phyloP scores from a whole-genome alignment of 2,113 vertebrate genomes.

The Mesocricetus auratus region DNA sequence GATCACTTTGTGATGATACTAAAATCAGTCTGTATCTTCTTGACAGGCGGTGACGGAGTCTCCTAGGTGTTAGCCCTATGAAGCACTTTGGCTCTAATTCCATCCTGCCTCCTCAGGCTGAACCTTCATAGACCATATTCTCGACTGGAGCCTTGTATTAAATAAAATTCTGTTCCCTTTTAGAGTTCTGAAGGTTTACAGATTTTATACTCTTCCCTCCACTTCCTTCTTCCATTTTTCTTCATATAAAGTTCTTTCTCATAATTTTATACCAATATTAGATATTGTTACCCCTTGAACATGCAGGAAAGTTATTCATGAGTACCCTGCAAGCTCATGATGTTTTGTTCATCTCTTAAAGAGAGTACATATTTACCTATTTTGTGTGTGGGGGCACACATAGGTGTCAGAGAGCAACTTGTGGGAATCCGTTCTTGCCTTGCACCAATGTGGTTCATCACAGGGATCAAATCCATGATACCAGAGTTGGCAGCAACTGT shows the following conservation, averaged over 20 bases:
- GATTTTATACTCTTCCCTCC: not conserved
- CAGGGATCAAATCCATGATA: not conserved
- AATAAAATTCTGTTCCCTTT: not conserved
- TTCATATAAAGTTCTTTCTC: not conserved
- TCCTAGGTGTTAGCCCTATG: not conserved
- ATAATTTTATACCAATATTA: not conserved
- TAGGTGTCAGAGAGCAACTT: not conserved
- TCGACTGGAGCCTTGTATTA: not conserved
- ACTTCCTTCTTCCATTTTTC: not conserved
- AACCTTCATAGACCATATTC: accelerated
- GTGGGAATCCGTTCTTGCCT: not conserved
- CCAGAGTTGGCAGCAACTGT: not conserved
- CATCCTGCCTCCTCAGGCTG: not conserved
- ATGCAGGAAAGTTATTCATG: not conserved
- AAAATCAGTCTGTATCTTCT: not conserved
- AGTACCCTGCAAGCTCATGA: not conserved
- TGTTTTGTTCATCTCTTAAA: not conserved
- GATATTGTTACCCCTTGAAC: no score
- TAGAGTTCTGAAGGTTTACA: not conserved
- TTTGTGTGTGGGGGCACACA: not conserved
- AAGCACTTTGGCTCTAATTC: not conserved
- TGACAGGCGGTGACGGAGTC: not conserved
- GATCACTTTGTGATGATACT: not conserved
- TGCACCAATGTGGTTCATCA: no score
- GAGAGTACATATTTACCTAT: not conserved